These are phyloP conservation scores for Drosophila anceps DNA, from an alignment of 2,888 invertebrate genomes.

Conservation along the genomic window DNA sequence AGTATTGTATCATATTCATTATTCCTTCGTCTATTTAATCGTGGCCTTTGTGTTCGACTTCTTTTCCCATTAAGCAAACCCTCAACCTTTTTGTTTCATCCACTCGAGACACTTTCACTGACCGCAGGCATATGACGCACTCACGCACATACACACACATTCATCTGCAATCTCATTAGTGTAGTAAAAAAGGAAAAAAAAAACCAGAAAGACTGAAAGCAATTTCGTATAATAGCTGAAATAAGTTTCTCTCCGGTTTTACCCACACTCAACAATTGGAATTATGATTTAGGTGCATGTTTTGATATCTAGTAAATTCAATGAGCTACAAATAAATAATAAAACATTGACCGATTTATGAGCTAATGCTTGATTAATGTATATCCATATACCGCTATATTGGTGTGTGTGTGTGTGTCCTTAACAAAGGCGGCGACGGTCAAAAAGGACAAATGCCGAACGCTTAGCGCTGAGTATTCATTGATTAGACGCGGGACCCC, in stretches of 20 bases:
- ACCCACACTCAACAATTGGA: conserved; percentile 54
- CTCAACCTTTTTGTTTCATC: not conserved
- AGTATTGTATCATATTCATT: not conserved
- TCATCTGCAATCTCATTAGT: conserved; percentile 38
- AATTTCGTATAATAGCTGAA: conserved; percentile 35
- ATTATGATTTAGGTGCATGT: conserved; percentile 72
- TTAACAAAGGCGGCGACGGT: conserved; percentile 30
- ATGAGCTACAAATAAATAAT: conserved; percentile 58
- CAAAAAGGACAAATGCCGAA: conserved; percentile 40
- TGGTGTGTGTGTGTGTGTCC: conserved; percentile 11
- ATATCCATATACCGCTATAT: not conserved
- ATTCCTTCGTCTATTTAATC: conserved; percentile 7
- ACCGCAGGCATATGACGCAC: conserved; percentile 22
- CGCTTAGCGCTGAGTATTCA: conserved; percentile 40
- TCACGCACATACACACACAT: conserved; percentile 6
- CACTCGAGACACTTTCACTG: conserved; percentile 29
- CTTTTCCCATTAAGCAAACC: conserved; percentile 2
- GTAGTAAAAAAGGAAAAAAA: not conserved
- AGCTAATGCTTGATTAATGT: conserved; percentile 49
- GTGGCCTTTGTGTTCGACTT: not conserved
- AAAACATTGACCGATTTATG: conserved; percentile 48
- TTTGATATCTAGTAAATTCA: conserved; percentile 54
- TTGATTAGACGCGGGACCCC: conserved; percentile 66
- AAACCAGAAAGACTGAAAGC: not conserved
- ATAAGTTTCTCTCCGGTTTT: conserved; percentile 35